Conservation (phyloP, 2,797 vertebrate species). For the Uromys caudimaculatus region DNA sequence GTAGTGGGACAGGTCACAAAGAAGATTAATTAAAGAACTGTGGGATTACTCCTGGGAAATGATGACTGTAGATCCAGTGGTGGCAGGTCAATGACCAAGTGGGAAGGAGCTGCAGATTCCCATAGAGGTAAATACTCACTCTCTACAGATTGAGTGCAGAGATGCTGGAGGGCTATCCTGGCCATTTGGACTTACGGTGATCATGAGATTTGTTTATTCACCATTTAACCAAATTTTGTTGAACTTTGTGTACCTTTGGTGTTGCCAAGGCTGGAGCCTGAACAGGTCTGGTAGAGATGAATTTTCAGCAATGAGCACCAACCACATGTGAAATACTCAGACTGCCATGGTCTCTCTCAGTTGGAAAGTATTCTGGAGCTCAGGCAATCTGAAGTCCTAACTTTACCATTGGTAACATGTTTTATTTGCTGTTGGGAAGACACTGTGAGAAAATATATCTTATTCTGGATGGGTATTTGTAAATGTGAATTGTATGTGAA, state of each 20-base stretch:
- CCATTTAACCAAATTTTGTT: not conserved
- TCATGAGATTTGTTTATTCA: not conserved
- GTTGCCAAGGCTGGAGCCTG: not conserved
- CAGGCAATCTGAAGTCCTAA: not conserved
- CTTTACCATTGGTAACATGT: not conserved
- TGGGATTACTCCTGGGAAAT: not conserved
- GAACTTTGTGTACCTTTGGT: not conserved
- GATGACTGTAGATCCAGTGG: not conserved
- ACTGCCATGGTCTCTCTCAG: not conserved
- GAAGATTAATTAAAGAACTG: not conserved
- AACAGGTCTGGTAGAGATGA: not conserved
- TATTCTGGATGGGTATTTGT: not conserved
- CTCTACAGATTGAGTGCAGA: not conserved
- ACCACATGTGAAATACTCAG: not conserved
- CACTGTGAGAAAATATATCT: not conserved
- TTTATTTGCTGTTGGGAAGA: not conserved
- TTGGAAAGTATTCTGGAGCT: not conserved
- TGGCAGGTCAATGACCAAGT: not conserved
- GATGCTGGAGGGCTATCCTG: not conserved
- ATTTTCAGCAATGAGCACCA: not conserved
- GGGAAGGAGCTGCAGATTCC: not conserved
- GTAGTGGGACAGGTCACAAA: not conserved
- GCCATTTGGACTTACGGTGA: not conserved
- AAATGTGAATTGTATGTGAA: not conserved
- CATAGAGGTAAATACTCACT: not conserved